phyloP scores from a whole-genome alignment of 2,797 vertebrate species.

The Eptatretus atami region DNA sequence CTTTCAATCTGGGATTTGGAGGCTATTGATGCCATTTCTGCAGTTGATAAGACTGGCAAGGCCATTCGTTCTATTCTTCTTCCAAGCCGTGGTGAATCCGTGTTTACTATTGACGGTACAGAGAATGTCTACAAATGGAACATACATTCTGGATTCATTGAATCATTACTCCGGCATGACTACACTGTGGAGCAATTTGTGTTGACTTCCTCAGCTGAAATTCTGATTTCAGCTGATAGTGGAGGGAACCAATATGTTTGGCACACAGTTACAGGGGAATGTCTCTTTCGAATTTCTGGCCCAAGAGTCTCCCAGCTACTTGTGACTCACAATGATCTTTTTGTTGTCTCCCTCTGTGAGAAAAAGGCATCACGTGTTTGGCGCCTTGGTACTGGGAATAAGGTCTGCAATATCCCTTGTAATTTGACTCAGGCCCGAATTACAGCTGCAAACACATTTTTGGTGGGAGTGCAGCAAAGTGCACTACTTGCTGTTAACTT shows the following conservation, averaged over 20 bases:
- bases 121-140: slow-evolving; percentile 93
- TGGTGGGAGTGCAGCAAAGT: slow-evolving; percentile 73
- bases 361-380: slow-evolving; percentile 89
- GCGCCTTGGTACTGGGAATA: slow-evolving; percentile 74
- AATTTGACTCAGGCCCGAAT: slow-evolving; percentile 76
- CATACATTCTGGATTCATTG: slow-evolving; percentile 79
- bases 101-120: slow-evolving; percentile 79
- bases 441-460: slow-evolving; percentile 82
- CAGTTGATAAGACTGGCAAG: slow-evolving; percentile 94
- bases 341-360: slow-evolving; percentile 90
- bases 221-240: slow-evolving; percentile 87
- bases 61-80: slow-evolving; percentile 53
- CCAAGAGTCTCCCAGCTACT: slow-evolving; percentile 78
- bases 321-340: slow-evolving; percentile 94
- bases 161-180: slow-evolving; percentile 82
- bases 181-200: slow-evolving; percentile 77
- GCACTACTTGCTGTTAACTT: slow-evolving; percentile 83
- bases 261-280: slow-evolving; percentile 66
- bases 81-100: slow-evolving; percentile 58
- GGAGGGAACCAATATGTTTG: slow-evolving; percentile 91
- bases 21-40: slow-evolving; percentile 98
- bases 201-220: slow-evolving; percentile 57
- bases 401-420: slow-evolving; percentile 91
- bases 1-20: slow-evolving; percentile 98
- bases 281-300: slow-evolving; percentile 81